Conservation (phyloP, 2,113 vertebrate genomes). For the Lycaon pictus region DNA sequence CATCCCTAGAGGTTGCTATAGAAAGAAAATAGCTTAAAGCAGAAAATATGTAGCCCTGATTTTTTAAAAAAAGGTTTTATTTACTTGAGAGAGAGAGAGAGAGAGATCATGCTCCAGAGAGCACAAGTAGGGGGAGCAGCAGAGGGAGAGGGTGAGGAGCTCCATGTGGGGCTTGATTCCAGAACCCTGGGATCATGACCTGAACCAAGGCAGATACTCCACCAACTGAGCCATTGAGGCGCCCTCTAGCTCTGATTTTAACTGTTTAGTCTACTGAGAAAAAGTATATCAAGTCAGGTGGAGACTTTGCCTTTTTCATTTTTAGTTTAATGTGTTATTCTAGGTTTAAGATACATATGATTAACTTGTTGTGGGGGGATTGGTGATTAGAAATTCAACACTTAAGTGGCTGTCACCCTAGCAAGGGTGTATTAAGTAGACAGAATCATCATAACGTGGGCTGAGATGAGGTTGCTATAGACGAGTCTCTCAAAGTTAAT, state of each 20-base stretch:
- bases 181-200: too few relatives aligned
- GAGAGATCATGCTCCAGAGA: too few relatives aligned
- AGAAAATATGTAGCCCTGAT: slow-evolving; percentile 67
- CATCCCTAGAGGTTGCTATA: slow-evolving; percentile 81
- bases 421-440: slow-evolving; percentile 70
- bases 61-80: neutral
- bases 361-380: slow-evolving; percentile 36
- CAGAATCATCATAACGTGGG: slow-evolving; percentile 75
- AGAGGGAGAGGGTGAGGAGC: too few relatives aligned
- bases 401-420: slow-evolving; percentile 69
- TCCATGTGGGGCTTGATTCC: too few relatives aligned
- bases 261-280: slow-evolving; percentile 70
- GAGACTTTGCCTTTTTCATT: slow-evolving; percentile 65
- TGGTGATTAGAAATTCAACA: slow-evolving; percentile 54
- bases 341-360: slow-evolving; percentile 78
- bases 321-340: slow-evolving; percentile 66
- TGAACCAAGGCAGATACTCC: too few relatives aligned
- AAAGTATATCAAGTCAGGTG: slow-evolving; percentile 62
- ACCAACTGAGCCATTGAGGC: too few relatives aligned
- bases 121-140: too few relatives aligned
- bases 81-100: too few relatives aligned
- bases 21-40: slow-evolving; percentile 75
- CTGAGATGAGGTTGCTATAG: slow-evolving; percentile 78
- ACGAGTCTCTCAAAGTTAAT: slow-evolving; percentile 79
- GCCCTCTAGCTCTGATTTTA: slow-evolving; percentile 6